Conservation (phyloP, 2,888 invertebrate genomes). For the Pterobdella sp. region DNA sequence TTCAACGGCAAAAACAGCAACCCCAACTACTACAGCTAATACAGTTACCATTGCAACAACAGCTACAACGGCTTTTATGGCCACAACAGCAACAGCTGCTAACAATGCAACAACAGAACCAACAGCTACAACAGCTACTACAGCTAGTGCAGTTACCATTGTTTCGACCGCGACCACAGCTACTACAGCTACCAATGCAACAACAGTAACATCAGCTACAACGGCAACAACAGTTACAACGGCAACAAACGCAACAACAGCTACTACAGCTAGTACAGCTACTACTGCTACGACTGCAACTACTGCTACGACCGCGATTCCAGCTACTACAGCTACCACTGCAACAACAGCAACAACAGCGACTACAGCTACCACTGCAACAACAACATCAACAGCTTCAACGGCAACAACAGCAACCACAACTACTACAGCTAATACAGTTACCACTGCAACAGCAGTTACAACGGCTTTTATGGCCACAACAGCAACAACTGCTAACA, state of each 20-base stretch:
- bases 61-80: not conserved
- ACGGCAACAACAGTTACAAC: not conserved
- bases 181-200: not conserved
- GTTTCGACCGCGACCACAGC: not conserved
- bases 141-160: not conserved
- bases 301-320: not conserved
- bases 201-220: not conserved
- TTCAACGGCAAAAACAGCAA: not conserved
- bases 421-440: too few species aligned
- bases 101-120: not conserved
- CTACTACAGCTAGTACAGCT: not conserved
- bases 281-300: not conserved
- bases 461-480: not conserved
- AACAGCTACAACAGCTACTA: not conserved
- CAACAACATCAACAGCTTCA: slow-evolving; percentile 2
- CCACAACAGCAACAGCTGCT: not conserved
- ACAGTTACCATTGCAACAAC: not conserved
- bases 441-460: not conserved
- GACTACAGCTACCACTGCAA: slow-evolving; percentile 1
- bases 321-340: not conserved
- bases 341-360: slow-evolving; percentile 19
- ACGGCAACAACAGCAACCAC: slow-evolving; percentile 7
- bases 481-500: too few species aligned
- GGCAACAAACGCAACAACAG: not conserved
- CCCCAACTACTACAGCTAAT: not conserved